A percentile compares a stretch with the other conserved stretches of the same genome.
Evolutionary conservation across 2,113 vertebrate genomes (phyloP).

Genomic region (Chroicocephalus ridibundus): DNA sequence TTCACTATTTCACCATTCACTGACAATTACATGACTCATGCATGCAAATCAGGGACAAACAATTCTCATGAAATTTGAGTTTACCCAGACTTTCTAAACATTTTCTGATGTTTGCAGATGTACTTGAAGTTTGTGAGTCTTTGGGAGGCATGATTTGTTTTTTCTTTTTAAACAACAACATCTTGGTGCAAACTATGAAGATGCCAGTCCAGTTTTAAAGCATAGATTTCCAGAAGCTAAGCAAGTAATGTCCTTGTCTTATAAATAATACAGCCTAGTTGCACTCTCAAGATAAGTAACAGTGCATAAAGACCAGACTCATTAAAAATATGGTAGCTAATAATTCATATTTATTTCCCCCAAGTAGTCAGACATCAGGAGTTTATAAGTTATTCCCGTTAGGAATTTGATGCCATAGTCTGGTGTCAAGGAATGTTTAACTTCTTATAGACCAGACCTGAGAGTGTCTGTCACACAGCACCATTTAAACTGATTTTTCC

Average conservation of each 20-base stretch:
- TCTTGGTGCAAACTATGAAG: background rate
- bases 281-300: background rate
- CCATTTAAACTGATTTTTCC: background rate
- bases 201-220: background rate
- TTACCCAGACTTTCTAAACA: slow-evolving; percentile 36
- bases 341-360: background rate
- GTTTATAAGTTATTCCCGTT: background rate
- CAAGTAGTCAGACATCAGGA: background rate
- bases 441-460: background rate
- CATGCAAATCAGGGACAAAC: slow-evolving; percentile 16
- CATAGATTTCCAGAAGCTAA: background rate
- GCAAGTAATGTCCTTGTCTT: background rate
- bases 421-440: background rate
- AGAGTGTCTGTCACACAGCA: background rate
- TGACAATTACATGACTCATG: slow-evolving; percentile 57
- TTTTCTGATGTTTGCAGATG: slow-evolving; percentile 12
- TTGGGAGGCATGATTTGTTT: background rate
- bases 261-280: background rate
- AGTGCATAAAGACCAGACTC: background rate
- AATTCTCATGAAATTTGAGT: slow-evolving; percentile 1
- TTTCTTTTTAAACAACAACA: background rate
- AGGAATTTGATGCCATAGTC: background rate
- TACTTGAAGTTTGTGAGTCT: background rate
- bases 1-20: slow-evolving; percentile 25
- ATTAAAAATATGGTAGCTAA: background rate